These are phyloP conservation scores for Listronotus oregonensis DNA, from an alignment of 1,140 invertebrate species.

Conservation along the genomic window DNA sequence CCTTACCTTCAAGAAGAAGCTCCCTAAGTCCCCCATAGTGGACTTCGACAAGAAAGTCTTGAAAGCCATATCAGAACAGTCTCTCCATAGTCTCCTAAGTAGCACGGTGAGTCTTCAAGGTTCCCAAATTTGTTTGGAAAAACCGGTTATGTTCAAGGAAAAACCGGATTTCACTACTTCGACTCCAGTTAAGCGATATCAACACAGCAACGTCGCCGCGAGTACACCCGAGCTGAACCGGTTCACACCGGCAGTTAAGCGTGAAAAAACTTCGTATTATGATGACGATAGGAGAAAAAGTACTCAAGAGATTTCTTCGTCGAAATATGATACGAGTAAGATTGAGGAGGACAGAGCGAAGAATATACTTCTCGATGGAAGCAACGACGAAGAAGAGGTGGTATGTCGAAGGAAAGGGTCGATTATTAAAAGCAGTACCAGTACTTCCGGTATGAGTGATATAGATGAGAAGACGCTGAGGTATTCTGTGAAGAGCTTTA, in stretches of 20 bases:
- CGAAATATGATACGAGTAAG: constrained; percentile 30
- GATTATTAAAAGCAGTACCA: constrained; percentile 47
- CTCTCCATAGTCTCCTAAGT: constrained; percentile 46
- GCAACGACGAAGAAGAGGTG: constrained; percentile 35
- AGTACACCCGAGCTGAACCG: constrained; percentile 67
- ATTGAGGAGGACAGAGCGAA: constrained; percentile 24
- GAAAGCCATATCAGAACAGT: constrained; percentile 54
- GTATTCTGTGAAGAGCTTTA: constrained; percentile 59
- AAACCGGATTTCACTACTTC: constrained; percentile 20
- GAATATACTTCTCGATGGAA: constrained; percentile 25
- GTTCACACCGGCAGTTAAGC: constrained; percentile 55
- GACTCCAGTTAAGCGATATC: constrained; percentile 18
- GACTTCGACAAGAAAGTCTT: constrained; percentile 50
- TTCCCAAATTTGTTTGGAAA: constrained; percentile 1
- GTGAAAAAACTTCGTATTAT: constrained; percentile 40
- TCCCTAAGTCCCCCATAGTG: constrained; percentile 45
- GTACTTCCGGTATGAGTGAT: constrained; percentile 46
- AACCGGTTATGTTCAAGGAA: constrained; percentile 6
- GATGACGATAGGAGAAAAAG: constrained; percentile 61
- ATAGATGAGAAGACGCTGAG: constrained; percentile 57
- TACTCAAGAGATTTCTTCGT: constrained; percentile 59
- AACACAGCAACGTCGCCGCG: constrained; percentile 42
- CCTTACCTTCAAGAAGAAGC: constrained; percentile 40
- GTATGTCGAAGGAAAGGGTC: constrained; percentile 48
- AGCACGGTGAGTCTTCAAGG: constrained; percentile 33